These are phyloP conservation scores for Choristoneura fumiferana DNA, from an alignment of 1,140 invertebrate species.

Conservation along the genomic window DNA sequence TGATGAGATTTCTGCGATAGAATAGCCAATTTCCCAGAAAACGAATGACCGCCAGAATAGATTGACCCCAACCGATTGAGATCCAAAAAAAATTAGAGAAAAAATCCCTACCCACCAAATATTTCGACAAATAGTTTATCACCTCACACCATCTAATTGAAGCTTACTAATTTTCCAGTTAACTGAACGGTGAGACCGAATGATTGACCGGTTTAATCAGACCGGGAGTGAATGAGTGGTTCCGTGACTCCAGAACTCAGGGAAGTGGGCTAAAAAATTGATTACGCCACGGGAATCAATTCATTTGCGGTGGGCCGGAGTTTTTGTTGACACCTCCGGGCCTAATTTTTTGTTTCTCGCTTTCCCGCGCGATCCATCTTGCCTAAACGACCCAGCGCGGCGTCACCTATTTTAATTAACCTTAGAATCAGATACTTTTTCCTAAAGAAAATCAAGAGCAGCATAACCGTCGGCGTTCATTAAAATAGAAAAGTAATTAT, in stretches of 20 bases:
- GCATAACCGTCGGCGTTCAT: conserved; percentile 2
- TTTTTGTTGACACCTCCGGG: conserved; percentile 61
- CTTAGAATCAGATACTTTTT: conserved; percentile 19
- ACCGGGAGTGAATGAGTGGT: conserved; percentile 49
- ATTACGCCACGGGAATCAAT: conserved; percentile 70
- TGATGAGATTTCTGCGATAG: not conserved
- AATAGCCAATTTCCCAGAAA: not conserved
- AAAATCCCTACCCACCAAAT: conserved; percentile 18
- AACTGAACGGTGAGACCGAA: conserved; percentile 68
- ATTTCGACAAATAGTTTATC: conserved; percentile 42
- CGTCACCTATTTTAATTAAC: conserved; percentile 53
- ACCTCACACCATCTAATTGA: conserved; percentile 63
- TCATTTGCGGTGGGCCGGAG: conserved; percentile 56
- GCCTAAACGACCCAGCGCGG: conserved; percentile 18
- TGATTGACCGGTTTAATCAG: conserved; percentile 74
- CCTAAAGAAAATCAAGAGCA: conserved; percentile 12
- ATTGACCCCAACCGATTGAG: conserved; percentile 18
- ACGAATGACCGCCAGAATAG: too few relatives aligned
- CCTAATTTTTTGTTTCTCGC: conserved; percentile 48
- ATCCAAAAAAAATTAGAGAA: conserved; percentile 20
- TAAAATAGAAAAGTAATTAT: conserved; percentile 19
- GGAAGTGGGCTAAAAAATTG: conserved; percentile 60
- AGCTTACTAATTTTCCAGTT: conserved; percentile 68
- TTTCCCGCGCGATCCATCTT: conserved; percentile 24
- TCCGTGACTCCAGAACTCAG: conserved; percentile 29